These are phyloP conservation scores for Pantherophis alleghaniensis DNA, from an alignment of 2,797 vertebrate genomes.

Conservation along the genomic window DNA sequence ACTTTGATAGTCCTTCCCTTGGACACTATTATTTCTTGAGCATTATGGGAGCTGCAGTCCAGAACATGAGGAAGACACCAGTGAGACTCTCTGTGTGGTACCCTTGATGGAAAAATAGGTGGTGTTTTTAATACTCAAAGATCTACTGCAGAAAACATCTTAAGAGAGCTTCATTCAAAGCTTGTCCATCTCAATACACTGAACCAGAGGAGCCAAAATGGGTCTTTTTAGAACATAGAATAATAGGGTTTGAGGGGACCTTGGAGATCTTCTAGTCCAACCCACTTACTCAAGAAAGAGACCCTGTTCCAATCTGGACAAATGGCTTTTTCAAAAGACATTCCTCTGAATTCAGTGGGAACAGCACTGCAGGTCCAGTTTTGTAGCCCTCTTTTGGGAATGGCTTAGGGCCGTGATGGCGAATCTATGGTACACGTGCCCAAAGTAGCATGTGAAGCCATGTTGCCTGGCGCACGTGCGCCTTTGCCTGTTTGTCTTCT, in stretches of 20 bases:
- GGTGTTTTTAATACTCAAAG: not conserved
- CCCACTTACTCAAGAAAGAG: no score
- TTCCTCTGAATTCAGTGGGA: not conserved
- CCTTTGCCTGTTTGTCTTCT: no score
- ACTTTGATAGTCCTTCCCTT: not conserved
- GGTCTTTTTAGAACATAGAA: not conserved
- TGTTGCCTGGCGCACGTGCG: fast-evolving
- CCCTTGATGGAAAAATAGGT: not conserved
- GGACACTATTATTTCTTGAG: not conserved
- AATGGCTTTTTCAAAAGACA: not conserved
- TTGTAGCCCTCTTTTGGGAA: not conserved
- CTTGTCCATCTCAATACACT: not conserved
- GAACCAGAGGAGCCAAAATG: not conserved
- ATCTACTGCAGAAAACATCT: not conserved
- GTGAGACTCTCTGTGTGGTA: not conserved
- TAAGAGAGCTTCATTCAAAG: not conserved
- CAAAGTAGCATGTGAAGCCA: no score
- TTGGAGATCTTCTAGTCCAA: no score
- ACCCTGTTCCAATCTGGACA: no score
- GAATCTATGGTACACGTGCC: no score
- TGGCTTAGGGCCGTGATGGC: not conserved
- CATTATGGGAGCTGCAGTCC: not conserved
- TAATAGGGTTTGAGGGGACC: not conserved
- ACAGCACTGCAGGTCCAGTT: not conserved
- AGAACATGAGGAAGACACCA: not conserved